Evolutionary conservation across 2,888 invertebrate species (phyloP), one percentile per base, ranked within the genome.

Genomic region (Drosophila mettleri): DNA sequence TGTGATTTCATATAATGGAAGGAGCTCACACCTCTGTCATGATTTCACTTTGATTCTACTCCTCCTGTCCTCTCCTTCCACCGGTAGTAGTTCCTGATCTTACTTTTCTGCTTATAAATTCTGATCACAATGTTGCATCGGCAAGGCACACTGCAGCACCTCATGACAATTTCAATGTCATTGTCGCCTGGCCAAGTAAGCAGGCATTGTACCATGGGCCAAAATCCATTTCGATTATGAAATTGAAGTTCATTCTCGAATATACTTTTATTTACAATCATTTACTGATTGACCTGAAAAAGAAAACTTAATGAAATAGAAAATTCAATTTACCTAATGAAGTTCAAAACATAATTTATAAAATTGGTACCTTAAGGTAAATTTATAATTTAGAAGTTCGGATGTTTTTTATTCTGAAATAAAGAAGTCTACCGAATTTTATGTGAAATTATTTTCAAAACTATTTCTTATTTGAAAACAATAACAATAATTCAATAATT

Each of bases 91-190:
- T 18, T 24, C 52, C 27, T 65, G 60, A 62, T 63, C 67, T 62
- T 55, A 31, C 36, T 51, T 61, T 36, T 39, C 80, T 88, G 82
- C 75, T 90, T 91, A 88, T 82, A 75, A 90, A 90, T 90, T 90
- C 90, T 73, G 70, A 69, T 70, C 88, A 87, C 89, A 89, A 68
- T 45, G 67, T 63, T 46, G 60, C 74, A 53, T 63, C 76, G 53
- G 57, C 64, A 69, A 52, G 16, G 41, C 71, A 48, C 71, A 66
- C 78, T 51, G 53, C 46, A 69, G 48, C 64, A 77, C 67, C 67
- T 74, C 63, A 31, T 34, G 71, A 34, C 88, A 63, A 78, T 66
- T 65, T 58, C 63, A 64, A 81, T 89, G 83, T 72, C 73, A 88
- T 83, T 86, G 89, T 89, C 90, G 73, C 83, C 86, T 78, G 58